Conservation (phyloP, 2,888 invertebrate genomes). For the Agrenia bidenticulata region DNA sequence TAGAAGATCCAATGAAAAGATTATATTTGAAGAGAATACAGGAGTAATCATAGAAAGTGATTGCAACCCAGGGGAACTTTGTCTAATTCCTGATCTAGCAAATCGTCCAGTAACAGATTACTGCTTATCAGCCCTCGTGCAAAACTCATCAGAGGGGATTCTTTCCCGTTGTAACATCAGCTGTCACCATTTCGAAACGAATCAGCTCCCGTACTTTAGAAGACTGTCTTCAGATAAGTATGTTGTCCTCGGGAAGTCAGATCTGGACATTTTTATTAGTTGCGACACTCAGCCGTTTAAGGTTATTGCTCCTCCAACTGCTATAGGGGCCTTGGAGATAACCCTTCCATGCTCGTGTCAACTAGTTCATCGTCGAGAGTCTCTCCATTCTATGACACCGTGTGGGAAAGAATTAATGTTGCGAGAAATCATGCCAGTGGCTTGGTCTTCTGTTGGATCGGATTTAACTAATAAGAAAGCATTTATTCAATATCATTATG, state of each 20-base stretch:
- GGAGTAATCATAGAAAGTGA: background rate
- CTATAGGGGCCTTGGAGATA: conserved; percentile 14
- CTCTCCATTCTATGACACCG: background rate
- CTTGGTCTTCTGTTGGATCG: background rate
- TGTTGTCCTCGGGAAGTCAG: conserved; percentile 27
- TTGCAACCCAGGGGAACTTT: conserved; percentile 25
- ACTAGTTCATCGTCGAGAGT: conserved; percentile 9
- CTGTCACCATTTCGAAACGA: conserved; percentile 15
- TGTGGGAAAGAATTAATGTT: conserved; percentile 7
- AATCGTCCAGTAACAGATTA: conserved; percentile 15
- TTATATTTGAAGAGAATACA: conserved; percentile 6
- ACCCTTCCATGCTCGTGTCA: conserved; percentile 17
- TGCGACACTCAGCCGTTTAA: conserved; percentile 22
- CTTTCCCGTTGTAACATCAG: conserved; percentile 20
- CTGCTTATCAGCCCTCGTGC: conserved; percentile 19
- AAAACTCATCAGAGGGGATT: conserved; percentile 21
- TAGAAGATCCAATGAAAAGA: background rate
- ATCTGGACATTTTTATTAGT: conserved; percentile 25
- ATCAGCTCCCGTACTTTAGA: conserved; percentile 28
- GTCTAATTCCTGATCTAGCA: conserved; percentile 25
- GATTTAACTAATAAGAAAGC: background rate
- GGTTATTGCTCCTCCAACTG: background rate
- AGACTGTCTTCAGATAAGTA: conserved; percentile 29
- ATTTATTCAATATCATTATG: background rate
- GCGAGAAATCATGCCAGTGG: conserved; percentile 1